Evolutionary conservation across 2,797 vertebrate species (phyloP).

Genomic region (Erpetoichthys calabaricus): DNA sequence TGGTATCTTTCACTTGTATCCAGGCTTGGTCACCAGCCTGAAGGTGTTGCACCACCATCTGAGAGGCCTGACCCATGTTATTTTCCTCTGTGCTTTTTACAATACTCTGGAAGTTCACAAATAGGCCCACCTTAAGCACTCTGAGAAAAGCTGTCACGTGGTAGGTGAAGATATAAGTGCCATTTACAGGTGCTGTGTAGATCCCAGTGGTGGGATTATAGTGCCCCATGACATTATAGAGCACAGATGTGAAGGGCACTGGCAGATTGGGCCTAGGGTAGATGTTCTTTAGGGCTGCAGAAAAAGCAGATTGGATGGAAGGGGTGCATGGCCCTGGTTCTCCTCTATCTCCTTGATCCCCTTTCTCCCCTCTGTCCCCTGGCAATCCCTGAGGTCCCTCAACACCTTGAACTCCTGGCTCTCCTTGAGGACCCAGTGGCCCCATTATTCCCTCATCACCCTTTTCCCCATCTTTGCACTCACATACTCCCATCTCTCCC

Average conservation of each 20-base stretch:
- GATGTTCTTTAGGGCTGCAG: conserved; percentile 18
- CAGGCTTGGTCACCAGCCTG: conserved; percentile 23
- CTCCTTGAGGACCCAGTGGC: conserved; percentile 32
- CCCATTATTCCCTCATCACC: conserved; percentile 34
- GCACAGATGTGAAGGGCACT: conserved; percentile 29
- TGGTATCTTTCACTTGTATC: conserved; percentile 35
- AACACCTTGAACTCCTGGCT: conserved; percentile 24
- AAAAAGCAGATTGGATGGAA: conserved; percentile 42
- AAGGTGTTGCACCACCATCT: conserved; percentile 34
- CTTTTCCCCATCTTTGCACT: conserved; percentile 22
- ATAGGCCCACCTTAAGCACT: conserved; percentile 39
- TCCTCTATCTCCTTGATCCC: conserved; percentile 30
- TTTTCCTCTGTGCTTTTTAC: conserved; percentile 23
- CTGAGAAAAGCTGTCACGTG: conserved; percentile 18
- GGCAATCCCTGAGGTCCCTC: conserved; percentile 26
- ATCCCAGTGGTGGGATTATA: conserved; percentile 18
- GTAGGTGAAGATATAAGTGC: conserved; percentile 46
- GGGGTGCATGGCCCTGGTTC: conserved; percentile 39
- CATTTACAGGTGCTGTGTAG: conserved; percentile 42
- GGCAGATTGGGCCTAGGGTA: conserved; percentile 25
- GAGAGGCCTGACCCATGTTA: conserved; percentile 22
- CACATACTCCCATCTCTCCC: conserved; percentile 32
- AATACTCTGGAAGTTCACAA: conserved; percentile 26
- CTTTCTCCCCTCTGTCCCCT: conserved; percentile 27
- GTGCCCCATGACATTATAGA: conserved; percentile 29